A percentile compares a stretch with the other conserved stretches of the same genome.
phyloP scores from a whole-genome alignment of 2,797 vertebrate genomes.

The Erethizon dorsatum region DNA sequence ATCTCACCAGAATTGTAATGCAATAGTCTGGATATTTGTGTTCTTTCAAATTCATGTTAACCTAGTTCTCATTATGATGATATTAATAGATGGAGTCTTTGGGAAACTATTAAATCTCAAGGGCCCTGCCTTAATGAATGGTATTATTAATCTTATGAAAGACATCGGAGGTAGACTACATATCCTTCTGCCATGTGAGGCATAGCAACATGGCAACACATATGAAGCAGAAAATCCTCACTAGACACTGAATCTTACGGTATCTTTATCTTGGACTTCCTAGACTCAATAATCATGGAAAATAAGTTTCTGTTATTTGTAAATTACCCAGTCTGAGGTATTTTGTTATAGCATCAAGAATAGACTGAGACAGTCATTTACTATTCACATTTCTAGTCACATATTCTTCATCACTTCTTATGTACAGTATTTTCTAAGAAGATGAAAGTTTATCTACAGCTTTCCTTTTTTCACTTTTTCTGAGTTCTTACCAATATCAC shows the following conservation, averaged over 20 bases:
- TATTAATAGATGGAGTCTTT: neutral
- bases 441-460: neutral
- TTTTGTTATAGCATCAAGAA: neutral
- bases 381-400: neutral
- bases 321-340: neutral
- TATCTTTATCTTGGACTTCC: neutral
- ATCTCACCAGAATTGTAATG: neutral
- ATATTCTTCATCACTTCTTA: neutral
- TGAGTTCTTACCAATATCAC: neutral
- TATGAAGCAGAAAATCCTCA: neutral
- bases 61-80: neutral
- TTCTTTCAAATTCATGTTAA: neutral
- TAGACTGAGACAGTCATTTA: neutral
- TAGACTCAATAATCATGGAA: neutral
- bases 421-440: neutral
- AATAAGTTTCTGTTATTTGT: neutral
- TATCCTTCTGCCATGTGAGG: neutral
- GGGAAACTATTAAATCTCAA: neutral
- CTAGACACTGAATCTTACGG: neutral
- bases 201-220: neutral
- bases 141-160: neutral
- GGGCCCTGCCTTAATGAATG: neutral
- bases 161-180: neutral
- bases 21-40: neutral
- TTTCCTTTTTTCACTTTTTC: neutral